These are phyloP conservation scores for Hylyphantes graminicola DNA, from an alignment of 1,140 invertebrate species.

Conservation along the genomic window DNA sequence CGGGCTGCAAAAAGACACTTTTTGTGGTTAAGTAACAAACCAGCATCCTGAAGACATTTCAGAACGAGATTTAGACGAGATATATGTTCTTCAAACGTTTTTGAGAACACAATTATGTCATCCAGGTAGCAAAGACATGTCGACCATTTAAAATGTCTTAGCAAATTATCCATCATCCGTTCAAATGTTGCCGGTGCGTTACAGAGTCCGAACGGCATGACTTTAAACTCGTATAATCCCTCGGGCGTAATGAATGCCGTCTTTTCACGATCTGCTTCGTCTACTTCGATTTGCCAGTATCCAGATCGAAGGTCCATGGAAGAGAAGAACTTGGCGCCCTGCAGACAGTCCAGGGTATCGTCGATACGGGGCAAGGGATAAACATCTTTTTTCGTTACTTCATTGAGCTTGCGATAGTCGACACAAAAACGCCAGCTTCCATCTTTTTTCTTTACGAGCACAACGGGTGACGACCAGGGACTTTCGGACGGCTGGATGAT, in stretches of 20 bases:
- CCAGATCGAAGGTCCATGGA: conserved; percentile 66
- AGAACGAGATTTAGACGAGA: conserved; percentile 8
- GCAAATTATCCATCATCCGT: conserved; percentile 30
- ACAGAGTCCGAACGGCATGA: conserved; percentile 63
- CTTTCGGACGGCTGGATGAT: not conserved
- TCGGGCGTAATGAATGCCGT: conserved; percentile 19
- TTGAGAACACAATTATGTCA: conserved; percentile 64
- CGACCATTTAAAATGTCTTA: conserved; percentile 30
- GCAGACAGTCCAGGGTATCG: conserved; percentile 67
- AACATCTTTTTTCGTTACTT: conserved; percentile 67
- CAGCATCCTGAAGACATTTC: conserved; percentile 8
- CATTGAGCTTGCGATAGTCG: conserved; percentile 70
- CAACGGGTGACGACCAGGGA: conserved; percentile 68
- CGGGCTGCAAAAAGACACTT: conserved; percentile 29
- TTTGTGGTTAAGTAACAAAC: not conserved
- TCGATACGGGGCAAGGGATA: conserved; percentile 72
- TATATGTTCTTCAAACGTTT: conserved; percentile 34
- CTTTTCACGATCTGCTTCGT: conserved; percentile 21
- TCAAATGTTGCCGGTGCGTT: conserved; percentile 7
- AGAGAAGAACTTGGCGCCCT: conserved; percentile 66
- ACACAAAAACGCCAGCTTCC: conserved; percentile 67
- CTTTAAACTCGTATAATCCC: conserved; percentile 16
- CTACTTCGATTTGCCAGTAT: conserved; percentile 68
- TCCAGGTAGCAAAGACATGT: conserved; percentile 65
- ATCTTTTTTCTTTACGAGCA: conserved; percentile 70